Conservation (phyloP, 2,797 vertebrate species). For the Spinibarbus caldwelli region DNA sequence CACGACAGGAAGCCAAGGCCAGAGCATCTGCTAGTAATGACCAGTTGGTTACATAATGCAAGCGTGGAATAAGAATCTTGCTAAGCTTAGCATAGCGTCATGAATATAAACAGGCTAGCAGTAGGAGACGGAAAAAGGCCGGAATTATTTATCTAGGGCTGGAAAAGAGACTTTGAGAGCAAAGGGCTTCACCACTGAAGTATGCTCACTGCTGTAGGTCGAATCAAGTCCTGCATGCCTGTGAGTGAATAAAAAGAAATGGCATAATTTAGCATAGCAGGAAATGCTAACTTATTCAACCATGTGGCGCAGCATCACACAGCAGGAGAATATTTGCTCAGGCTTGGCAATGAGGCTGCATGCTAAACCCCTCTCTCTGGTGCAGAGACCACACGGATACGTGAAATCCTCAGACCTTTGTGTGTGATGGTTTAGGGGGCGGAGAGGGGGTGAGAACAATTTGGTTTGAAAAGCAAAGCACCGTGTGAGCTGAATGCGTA, state of each 20-base stretch:
- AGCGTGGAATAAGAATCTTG: slow-evolving; percentile 36
- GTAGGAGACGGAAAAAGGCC: slow-evolving; percentile 32
- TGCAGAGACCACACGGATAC: slow-evolving; percentile 22
- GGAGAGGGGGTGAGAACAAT: background rate
- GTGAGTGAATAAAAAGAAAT: slow-evolving; percentile 35
- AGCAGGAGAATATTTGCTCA: slow-evolving; percentile 33
- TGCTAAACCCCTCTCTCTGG: slow-evolving; percentile 10
- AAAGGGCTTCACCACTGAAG: slow-evolving; percentile 27
- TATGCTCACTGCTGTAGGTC: slow-evolving; percentile 27
- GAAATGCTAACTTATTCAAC: slow-evolving; percentile 33
- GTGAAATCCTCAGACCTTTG: slow-evolving; percentile 13
- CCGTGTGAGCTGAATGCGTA: slow-evolving; percentile 41
- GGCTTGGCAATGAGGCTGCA: slow-evolving; percentile 21
- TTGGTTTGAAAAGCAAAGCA: slow-evolving; percentile 18
- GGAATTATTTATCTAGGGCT: slow-evolving; percentile 26
- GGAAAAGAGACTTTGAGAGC: slow-evolving; percentile 42
- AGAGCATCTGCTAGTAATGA: slow-evolving; percentile 54
- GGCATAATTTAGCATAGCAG: slow-evolving; percentile 42
- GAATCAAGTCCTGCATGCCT: slow-evolving; percentile 12
- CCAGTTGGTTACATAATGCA: slow-evolving; percentile 58
- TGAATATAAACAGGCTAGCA: slow-evolving; percentile 55
- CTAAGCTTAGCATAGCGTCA: slow-evolving; percentile 32
- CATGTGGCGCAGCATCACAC: slow-evolving; percentile 31
- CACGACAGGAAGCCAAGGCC: slow-evolving; percentile 46
- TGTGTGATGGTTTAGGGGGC: background rate